Evolutionary conservation across 2,888 invertebrate genomes (phyloP).

Genomic region (Chouioia cunea): DNA sequence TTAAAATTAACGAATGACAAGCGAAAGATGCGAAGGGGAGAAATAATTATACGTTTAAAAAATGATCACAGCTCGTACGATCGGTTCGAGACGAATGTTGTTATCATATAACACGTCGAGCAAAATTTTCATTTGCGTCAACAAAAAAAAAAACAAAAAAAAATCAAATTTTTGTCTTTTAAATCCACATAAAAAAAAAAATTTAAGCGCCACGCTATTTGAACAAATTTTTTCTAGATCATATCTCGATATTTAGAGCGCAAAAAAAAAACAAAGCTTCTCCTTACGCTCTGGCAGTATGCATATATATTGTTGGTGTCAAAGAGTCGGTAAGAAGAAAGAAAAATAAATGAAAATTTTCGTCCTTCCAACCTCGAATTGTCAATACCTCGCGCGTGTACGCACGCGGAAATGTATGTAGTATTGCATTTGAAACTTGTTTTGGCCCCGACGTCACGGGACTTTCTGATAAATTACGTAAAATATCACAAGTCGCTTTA

Average conservation of each 20-base stretch:
- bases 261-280: no score
- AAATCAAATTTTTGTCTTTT: no score
- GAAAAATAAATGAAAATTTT: no score
- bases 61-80: constrained; percentile 35
- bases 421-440: constrained; percentile 21
- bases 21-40: constrained; percentile 37
- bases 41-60: constrained; percentile 11
- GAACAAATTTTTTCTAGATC: neutral
- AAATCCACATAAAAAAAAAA: no score
- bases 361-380: constrained; percentile 36
- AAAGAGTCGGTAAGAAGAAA: constrained; percentile 29
- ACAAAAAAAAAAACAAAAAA: no score
- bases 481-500: constrained; percentile 61
- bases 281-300: constrained; percentile 44
- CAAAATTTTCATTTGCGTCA: no score
- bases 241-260: constrained; percentile 3
- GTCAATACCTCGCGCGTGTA: constrained; percentile 10
- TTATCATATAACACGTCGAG: no score
- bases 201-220: no score
- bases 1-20: constrained; percentile 19
- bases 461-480: constrained; percentile 54
- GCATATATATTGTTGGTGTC: constrained; percentile 45
- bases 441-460: constrained; percentile 47
- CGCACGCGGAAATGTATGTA: neutral
- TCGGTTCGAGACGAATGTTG: constrained; percentile 41